Evolutionary conservation across 1,140 invertebrate species (phyloP).

Genomic region (Copidosoma floridanum): DNA sequence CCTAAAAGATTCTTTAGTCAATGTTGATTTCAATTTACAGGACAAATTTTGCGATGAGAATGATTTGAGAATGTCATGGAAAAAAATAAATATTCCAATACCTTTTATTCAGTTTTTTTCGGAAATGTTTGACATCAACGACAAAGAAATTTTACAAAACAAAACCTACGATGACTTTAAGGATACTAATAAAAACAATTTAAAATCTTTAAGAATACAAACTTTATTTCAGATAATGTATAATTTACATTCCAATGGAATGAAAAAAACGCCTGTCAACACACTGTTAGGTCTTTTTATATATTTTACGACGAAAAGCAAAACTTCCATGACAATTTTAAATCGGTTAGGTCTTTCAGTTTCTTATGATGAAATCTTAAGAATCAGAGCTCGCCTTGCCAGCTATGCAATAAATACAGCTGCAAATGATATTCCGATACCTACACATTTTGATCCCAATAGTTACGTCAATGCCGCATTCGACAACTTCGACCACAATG

Average conservation of each 20-base stretch:
- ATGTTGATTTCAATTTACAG: background rate
- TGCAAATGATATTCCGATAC: background rate
- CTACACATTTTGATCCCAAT: background rate
- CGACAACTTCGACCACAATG: conserved; percentile 1
- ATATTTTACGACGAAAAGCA: background rate
- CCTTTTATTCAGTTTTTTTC: conserved; percentile 1
- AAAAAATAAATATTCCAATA: background rate
- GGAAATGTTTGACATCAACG: background rate
- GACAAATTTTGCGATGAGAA: background rate
- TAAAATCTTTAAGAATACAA: background rate
- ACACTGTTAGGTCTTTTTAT: background rate
- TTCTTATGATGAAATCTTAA: background rate
- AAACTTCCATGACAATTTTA: background rate
- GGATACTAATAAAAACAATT: background rate
- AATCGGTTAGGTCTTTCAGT: background rate
- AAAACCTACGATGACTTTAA: no score
- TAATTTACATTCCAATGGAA: background rate
- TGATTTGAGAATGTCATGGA: background rate
- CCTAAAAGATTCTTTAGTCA: background rate
- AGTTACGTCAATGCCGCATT: background rate
- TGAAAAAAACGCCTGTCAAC: background rate
- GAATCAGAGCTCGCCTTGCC: background rate
- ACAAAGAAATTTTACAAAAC: background rate
- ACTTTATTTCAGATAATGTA: conserved; percentile 2
- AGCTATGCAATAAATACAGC: background rate